Conservation (phyloP, 2,113 vertebrate genomes). For the Lepidothrix coronata region DNA sequence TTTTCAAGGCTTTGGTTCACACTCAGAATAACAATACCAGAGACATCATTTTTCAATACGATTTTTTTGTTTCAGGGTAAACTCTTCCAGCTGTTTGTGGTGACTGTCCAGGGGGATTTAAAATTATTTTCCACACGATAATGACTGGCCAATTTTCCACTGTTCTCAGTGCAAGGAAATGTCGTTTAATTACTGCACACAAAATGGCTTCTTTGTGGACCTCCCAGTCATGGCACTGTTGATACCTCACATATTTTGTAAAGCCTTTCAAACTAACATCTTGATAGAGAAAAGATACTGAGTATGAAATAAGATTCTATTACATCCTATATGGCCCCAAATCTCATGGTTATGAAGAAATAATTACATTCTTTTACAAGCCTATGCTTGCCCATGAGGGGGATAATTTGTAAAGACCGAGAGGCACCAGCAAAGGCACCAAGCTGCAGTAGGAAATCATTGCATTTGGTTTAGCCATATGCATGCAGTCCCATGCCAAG, state of each 20-base stretch:
- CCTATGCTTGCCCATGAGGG: background rate
- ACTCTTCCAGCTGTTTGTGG: constrained; percentile 18
- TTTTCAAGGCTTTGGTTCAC: background rate
- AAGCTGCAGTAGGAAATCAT: background rate
- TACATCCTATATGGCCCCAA: background rate
- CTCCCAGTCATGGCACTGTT: background rate
- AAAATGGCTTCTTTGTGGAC: constrained; percentile 1
- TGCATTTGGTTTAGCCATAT: background rate
- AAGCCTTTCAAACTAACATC: background rate
- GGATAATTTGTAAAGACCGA: background rate
- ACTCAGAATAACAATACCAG: background rate
- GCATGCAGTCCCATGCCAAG: background rate
- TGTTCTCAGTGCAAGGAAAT: constrained; percentile 30
- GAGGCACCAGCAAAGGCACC: background rate
- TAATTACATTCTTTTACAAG: background rate
- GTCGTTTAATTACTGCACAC: background rate
- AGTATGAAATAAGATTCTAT: background rate
- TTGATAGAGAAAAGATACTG: background rate
- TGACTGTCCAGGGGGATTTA: constrained; percentile 7
- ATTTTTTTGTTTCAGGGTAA: background rate
- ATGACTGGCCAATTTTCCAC: constrained; percentile 28
- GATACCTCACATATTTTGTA: background rate
- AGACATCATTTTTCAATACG: background rate
- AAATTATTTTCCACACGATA: constrained; percentile 53
- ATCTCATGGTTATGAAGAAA: background rate